Evolutionary conservation across 1,140 invertebrate genomes (phyloP).

Genomic region (Temnothorax nylanderi): DNA sequence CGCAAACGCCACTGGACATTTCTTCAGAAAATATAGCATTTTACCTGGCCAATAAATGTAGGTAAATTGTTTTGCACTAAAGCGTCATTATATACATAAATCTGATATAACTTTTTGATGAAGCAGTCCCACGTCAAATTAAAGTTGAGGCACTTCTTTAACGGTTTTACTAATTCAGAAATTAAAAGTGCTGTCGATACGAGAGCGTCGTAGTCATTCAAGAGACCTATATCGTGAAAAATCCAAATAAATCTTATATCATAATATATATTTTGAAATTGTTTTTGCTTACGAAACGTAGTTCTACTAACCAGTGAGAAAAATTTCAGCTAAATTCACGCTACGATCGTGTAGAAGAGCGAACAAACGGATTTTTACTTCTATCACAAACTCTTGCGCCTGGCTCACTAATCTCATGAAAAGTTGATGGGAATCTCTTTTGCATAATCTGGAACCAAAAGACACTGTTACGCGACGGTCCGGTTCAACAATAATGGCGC

Average conservation of each 20-base stretch:
- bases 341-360: slow-evolving; percentile 84
- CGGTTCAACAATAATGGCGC: background rate
- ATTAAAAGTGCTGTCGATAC: slow-evolving; percentile 86
- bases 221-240: slow-evolving; percentile 81
- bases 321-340: slow-evolving; percentile 85
- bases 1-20: background rate
- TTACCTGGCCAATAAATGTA: slow-evolving; percentile 86
- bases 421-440: slow-evolving; percentile 87
- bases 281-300: background rate
- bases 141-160: slow-evolving; percentile 87
- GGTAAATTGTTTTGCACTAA: slow-evolving; percentile 87
- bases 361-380: slow-evolving; percentile 88
- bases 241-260: background rate
- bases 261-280: background rate
- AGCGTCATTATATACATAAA: slow-evolving; percentile 88
- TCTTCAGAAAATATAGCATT: slow-evolving; percentile 15
- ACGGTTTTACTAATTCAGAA: slow-evolving; percentile 86
- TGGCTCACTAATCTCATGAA: slow-evolving; percentile 88
- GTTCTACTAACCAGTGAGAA: slow-evolving; percentile 85
- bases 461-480: background rate
- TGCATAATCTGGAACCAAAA: slow-evolving; percentile 86
- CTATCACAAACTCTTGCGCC: slow-evolving; percentile 88
- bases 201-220: slow-evolving; percentile 88
- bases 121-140: slow-evolving; percentile 88
- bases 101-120: slow-evolving; percentile 89